A percentile compares a stretch with the other conserved stretches of the same genome.
These are phyloP conservation scores for Trissolcus basalis DNA, from an alignment of 1,140 invertebrate species.

Conservation along the genomic window DNA sequence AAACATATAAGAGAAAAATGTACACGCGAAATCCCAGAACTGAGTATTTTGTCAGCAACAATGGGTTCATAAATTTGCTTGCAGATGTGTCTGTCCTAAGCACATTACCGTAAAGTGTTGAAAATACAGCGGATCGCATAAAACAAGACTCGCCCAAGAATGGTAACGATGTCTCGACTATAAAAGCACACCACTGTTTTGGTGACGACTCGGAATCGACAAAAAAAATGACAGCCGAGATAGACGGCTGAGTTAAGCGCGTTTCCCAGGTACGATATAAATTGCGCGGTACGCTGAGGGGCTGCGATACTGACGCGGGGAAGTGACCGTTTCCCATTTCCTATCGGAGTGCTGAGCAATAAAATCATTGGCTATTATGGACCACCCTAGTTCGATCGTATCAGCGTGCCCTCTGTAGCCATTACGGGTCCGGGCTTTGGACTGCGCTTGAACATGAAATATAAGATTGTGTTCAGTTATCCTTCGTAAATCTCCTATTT, in stretches of 20 bases:
- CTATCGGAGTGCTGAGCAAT: slow-evolving; percentile 57
- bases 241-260: slow-evolving; percentile 31
- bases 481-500: slow-evolving; percentile 50
- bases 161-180: no score
- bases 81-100: no score
- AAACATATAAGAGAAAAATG: no score
- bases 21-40: no score
- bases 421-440: slow-evolving; percentile 27
- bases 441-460: slow-evolving; percentile 52
- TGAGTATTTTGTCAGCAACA: no score
- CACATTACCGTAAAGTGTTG: no score
- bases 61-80: no score
- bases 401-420: slow-evolving; percentile 33
- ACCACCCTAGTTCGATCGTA: slow-evolving; percentile 54
- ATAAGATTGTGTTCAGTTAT: slow-evolving; percentile 51
- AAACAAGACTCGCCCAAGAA: no score
- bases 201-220: no score
- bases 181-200: no score
- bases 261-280: slow-evolving; percentile 50
- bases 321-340: slow-evolving; percentile 62
- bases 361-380: slow-evolving; percentile 65
- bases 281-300: slow-evolving; percentile 30
- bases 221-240: not conserved
- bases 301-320: slow-evolving; percentile 35
- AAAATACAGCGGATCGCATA: no score